Base-by-base conservation (phyloP, 2,888 invertebrate species). In the Herminia tarsipennalis region DNA sequence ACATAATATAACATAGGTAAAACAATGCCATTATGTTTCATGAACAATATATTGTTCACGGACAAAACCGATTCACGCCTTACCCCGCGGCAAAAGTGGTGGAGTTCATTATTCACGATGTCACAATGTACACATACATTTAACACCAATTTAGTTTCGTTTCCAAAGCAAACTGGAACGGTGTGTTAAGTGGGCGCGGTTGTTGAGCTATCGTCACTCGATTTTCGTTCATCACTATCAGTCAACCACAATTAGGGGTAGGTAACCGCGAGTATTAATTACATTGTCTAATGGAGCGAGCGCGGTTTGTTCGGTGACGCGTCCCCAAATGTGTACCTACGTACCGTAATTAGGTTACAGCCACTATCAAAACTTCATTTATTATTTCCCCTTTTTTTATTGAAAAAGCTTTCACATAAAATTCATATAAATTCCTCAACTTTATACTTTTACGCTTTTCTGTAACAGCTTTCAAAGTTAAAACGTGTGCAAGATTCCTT, bases 271-370 rank as follows among this genome's bases (percentile, higher is more conserved):
- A 77, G 83, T 88, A 88, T 89, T 89, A 84, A 89, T 89, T 90
- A 89, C 89, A 86, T 80, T 82, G 86, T 81, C 86, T 88, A 89
- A 90, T 89, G 86, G 88, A 82, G 76, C 81, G 74, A 68, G 67
- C 77, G 74, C 68, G 73, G 81, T 81, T 83, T 76, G 75, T 76
- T 76, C 72, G 70, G 73, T 75, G 77, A 81, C 76, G 75, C 72
- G 72, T 73, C 76, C 76, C 73, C 72, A 46, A 56, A 53, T 61
- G 76, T 81, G 78, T 81, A 82, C 75, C 74, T 70, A 76, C 70
- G 73, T 70, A 53, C 53, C 55, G 51, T 65, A 62, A 70, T 71
- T 70, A 60, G 68, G 58, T 58, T 67, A 65, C 35, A 56, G 22
- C 46, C 50, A 53, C 56, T 66, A 66, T 60, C 66, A 51, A 52